These are phyloP conservation scores for Aramus guarauna DNA, from an alignment of 2,113 vertebrate genomes.

Conservation along the genomic window DNA sequence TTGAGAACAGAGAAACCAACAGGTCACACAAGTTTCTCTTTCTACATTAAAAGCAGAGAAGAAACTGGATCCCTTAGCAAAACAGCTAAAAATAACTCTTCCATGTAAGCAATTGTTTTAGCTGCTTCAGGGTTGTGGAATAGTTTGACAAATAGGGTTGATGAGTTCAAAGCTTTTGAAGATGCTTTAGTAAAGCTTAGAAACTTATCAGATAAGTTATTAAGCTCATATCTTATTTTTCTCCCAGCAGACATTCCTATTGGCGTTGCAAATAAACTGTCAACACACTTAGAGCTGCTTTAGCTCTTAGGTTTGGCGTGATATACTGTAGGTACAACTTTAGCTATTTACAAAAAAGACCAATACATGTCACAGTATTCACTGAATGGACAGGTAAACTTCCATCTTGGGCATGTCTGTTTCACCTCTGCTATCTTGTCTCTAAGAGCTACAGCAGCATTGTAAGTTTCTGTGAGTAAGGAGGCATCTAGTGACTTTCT, in stretches of 20 bases:
- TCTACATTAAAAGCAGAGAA: neutral
- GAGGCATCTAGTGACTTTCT: neutral
- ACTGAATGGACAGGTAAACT: neutral
- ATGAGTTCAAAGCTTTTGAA: neutral
- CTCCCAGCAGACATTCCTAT: rapidly evolving
- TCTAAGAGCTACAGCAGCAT: neutral
- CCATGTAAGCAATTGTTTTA: neutral
- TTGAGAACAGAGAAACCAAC: neutral
- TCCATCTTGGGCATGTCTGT: neutral
- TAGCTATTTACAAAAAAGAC: neutral
- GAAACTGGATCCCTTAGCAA: neutral
- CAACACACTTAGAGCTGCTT: neutral
- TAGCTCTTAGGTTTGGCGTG: neutral
- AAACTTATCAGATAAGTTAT: neutral
- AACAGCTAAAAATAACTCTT: neutral
- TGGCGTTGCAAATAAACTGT: neutral
- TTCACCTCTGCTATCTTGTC: neutral
- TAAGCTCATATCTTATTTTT: neutral
- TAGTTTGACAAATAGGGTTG: neutral
- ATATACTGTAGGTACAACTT: neutral
- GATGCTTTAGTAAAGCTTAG: neutral
- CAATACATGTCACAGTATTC: neutral
- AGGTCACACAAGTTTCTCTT: neutral
- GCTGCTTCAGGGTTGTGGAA: neutral
- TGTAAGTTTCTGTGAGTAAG: neutral